Evolutionary conservation across 2,113 vertebrate species (phyloP).

Genomic region (Bungarus multicinctus): DNA sequence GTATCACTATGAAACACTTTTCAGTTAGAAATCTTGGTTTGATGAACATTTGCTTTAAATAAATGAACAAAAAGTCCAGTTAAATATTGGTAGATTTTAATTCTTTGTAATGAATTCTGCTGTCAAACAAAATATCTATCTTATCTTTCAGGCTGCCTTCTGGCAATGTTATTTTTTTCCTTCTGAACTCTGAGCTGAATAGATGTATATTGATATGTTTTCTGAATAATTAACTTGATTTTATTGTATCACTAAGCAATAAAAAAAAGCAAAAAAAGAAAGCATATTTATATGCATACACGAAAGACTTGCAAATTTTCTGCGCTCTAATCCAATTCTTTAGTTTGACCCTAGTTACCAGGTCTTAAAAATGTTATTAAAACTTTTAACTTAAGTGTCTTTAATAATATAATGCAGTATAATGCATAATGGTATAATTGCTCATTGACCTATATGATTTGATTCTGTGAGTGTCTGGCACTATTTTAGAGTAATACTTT

Average conservation of each 20-base stretch:
- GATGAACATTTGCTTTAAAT: background rate
- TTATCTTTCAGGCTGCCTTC: background rate
- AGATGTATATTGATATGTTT: background rate
- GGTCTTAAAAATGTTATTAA: background rate
- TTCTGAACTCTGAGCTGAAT: background rate
- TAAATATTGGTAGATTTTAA: background rate
- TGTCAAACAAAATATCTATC: background rate
- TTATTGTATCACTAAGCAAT: background rate
- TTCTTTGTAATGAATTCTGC: background rate
- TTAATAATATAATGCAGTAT: background rate
- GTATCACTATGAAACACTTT: constrained; percentile 36
- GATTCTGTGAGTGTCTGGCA: background rate
- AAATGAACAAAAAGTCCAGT: background rate
- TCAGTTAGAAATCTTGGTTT: background rate
- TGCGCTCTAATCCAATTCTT: background rate
- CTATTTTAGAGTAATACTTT: background rate
- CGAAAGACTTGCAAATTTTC: background rate
- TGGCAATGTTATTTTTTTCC: background rate
- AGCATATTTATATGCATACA: background rate
- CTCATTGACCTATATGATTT: background rate
- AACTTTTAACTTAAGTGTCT: background rate
- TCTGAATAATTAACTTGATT: background rate
- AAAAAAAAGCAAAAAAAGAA: background rate
- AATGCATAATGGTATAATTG: background rate
- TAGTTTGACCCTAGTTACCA: background rate